Conservation (phyloP, 2,888 invertebrate genomes). For the Syrista parreyssii region DNA sequence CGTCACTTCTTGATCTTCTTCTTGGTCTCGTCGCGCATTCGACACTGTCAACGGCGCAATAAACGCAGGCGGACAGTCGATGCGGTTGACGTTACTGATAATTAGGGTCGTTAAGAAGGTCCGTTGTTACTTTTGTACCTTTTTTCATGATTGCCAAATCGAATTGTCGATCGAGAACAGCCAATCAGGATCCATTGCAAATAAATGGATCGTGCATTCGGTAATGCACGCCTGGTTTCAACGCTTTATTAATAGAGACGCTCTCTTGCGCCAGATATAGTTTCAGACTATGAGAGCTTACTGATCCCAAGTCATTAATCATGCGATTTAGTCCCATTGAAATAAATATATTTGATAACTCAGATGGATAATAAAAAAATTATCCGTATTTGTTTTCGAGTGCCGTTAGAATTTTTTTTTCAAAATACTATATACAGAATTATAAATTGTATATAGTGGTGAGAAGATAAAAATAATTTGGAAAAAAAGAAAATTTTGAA, state of each 20-base stretch:
- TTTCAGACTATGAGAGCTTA: not conserved
- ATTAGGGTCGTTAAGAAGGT: slow-evolving; percentile 33
- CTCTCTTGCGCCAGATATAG: not conserved
- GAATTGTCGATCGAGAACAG: slow-evolving; percentile 39
- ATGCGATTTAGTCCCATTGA: not conserved
- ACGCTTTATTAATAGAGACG: slow-evolving; percentile 49
- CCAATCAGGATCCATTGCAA: slow-evolving; percentile 52
- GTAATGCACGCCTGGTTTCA: slow-evolving; percentile 31
- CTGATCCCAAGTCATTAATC: not conserved
- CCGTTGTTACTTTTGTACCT: slow-evolving; percentile 46
- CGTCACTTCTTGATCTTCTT: not conserved
- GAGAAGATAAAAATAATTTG: not conserved
- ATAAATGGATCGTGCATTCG: slow-evolving; percentile 50
- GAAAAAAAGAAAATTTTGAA: too few relatives aligned
- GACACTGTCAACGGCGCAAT: not conserved
- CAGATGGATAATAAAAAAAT: not conserved
- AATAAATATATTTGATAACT: not conserved
- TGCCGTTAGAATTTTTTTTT: not conserved
- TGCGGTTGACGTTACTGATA: slow-evolving; percentile 20
- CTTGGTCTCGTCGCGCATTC: not conserved
- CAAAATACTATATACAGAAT: not conserved
- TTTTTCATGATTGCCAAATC: slow-evolving; percentile 27
- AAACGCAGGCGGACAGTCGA: not conserved
- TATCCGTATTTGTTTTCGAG: not conserved
- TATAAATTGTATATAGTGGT: not conserved